Base-by-base conservation (phyloP, 1,140 invertebrate species). In the Protaetia brevitarsis region DNA sequence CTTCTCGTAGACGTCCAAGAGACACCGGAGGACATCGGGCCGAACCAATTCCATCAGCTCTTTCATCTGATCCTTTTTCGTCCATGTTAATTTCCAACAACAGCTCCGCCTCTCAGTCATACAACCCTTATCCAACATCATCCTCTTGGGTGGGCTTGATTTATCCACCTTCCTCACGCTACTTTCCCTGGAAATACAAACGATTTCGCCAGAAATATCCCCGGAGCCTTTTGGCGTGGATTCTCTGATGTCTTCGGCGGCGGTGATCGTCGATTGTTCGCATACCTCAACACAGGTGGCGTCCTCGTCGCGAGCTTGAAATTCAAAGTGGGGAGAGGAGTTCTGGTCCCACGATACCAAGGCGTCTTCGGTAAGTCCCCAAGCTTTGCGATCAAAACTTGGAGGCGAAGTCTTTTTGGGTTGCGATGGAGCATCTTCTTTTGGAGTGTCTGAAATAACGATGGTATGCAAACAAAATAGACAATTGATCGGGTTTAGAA, bases 1-100 rank as follows among this genome's bases (percentile, higher is more conserved):
- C 66, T 88, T 87, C 3, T 87, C 83, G 73, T 90, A 89, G 29
- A 94, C 82, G 68, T 92, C 86, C 70, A 80, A 78, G 10, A 92
- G 77, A 66, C 85, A 83, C 0, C 82, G 77, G 23, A 80, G 68
- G 5, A 84, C 77, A 60, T 90, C 79, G 65, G 84, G 79, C 10
- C 87, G 87, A 80, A 94, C 94, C 70, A 90, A 80, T 70, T 83
- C 82, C 11, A 82, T 41, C 19, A 77, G 63, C 29, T 71, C 51
- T 2, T 66, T 60, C 8, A 77, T 45, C 7, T 71, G 59, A 27
- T 51, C 27, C 23, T 16, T 31, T n/a, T 16, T 63, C 34, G 26
- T 56, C 58, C 16, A 63, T 58, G 71, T 71, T 60, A 82, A 45
- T 21, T 13, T 13, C 13, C 6, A 34, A 11, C 11, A 36, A 27